Base-by-base conservation (phyloP, 2,797 vertebrate species). In the Pagetopsis macropterus region DNA sequence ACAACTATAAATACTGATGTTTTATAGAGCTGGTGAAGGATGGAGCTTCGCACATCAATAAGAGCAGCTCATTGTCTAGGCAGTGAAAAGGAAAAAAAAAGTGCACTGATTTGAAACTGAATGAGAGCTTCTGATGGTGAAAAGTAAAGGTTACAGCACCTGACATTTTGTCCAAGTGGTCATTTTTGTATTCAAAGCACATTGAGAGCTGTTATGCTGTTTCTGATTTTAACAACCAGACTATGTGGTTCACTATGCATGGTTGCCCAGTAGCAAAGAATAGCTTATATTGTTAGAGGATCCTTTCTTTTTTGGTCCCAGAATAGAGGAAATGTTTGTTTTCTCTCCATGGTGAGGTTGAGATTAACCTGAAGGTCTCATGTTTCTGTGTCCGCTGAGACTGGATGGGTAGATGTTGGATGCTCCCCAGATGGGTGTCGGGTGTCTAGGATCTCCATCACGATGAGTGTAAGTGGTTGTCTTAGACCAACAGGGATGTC, bases 1-100 rank as follows among this genome's bases (percentile, higher is more conserved):
- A 73, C 60, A 49, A 75, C 76, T 68, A 79, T 79, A 83, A 76
- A 81, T 79, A 74, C 75, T 70, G 65, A 70, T 60, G 64, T 72
- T 70, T 74, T 16, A 40, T 52, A 74, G 76, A 55, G 66, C 64
- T 50, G 71, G 64, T 70, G 75, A 59, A 65, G 77, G 52, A 64
- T 31, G 46, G 49, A 67, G 61, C n/a, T 5, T 4, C 52, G 60
- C 31, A 78, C 70, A 70, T 84, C 76, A 77, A 77, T 75, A 54
- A 27, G 59, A 60, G 21, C 51, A 23, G 16, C 21, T 75, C 60
- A 58, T 60, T 65, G 43, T 57, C 63, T 74, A 40, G 56, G 59
- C 58, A 58, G 41, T 44, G n/a, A 48, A 49, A 66, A 66, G 27
- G 41, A 61, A 72, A 56, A 40, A 10, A 16, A 55, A 17, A 50